Evolutionary conservation across 1,140 invertebrate species (phyloP).

Genomic region (Drosophila navojoa): DNA sequence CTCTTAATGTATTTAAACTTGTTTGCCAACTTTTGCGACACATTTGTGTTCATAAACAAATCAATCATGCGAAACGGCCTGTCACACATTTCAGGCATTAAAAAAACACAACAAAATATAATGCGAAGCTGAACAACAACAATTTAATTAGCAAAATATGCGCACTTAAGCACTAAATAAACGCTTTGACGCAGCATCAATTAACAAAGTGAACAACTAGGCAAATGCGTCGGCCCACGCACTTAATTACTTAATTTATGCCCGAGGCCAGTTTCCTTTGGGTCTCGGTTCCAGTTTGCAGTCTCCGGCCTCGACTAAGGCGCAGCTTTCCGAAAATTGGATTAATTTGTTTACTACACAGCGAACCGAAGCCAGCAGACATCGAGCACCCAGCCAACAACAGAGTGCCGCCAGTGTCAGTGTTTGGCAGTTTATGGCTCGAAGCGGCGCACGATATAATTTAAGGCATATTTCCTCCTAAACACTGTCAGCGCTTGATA

Average conservation of each 20-base stretch:
- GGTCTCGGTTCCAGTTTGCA: constrained; percentile 1
- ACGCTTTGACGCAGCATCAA: constrained; percentile 75
- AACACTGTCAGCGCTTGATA: constrained; percentile 17
- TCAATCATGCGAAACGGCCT: constrained; percentile 57
- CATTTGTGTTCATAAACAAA: constrained; percentile 43
- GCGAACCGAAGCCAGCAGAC: constrained; percentile 1
- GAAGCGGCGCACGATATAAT: no score
- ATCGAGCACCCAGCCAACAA: background rate
- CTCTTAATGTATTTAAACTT: constrained; percentile 49
- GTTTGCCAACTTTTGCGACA: constrained; percentile 21
- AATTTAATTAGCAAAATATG: constrained; percentile 50
- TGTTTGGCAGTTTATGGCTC: constrained; percentile 36
- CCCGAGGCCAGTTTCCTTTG: constrained; percentile 25
- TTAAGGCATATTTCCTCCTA: constrained; percentile 9
- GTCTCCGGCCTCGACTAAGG: background rate
- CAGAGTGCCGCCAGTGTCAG: constrained; percentile 25
- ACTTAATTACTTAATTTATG: constrained; percentile 80
- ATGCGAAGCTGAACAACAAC: constrained; percentile 3
- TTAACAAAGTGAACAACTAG: constrained; percentile 59
- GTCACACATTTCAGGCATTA: background rate
- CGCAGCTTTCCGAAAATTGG: constrained; percentile 61
- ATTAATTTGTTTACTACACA: constrained; percentile 76
- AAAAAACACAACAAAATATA: background rate
- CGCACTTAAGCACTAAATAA: constrained; percentile 59
- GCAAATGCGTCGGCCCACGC: constrained; percentile 19